Percentiles rank a stretch among this genome's conserved stretches.
These are phyloP conservation scores for Amphiduros pacificus DNA, from an alignment of 2,888 invertebrate species.

Conservation along the genomic window DNA sequence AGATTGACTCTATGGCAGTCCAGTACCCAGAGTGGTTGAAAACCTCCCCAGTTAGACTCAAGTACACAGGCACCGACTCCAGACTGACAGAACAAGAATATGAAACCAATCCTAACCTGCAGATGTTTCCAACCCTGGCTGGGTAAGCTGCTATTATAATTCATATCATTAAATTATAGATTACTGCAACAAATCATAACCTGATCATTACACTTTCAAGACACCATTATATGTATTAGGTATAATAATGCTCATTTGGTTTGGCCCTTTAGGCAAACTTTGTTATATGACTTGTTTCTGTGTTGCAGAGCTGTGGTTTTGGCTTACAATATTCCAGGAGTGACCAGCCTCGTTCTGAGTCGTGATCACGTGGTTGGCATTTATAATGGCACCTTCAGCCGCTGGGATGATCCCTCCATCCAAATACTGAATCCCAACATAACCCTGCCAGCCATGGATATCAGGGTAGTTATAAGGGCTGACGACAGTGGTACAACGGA, in stretches of 20 bases:
- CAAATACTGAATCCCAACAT: constrained; percentile 31
- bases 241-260: not conserved
- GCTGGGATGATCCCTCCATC: constrained; percentile 1
- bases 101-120: not conserved
- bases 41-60: not conserved
- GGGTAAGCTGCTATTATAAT: constrained; percentile 3
- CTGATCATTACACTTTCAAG: no score
- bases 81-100: not conserved
- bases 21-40: no score
- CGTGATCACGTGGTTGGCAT: not conserved
- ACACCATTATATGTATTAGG: no score
- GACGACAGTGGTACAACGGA: constrained; percentile 52
- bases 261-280: not conserved
- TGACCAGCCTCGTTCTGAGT: not conserved
- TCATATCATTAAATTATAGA: not conserved
- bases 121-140: not conserved
- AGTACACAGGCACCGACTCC: constrained; percentile 3
- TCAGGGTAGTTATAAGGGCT: constrained; percentile 43
- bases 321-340: constrained; percentile 1
- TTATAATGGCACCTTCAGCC: not conserved
- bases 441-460: constrained; percentile 33
- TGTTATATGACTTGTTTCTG: no score
- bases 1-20: no score
- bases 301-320: constrained; percentile 13
- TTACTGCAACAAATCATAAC: no score